Percentiles rank a stretch among this genome's conserved stretches.
Conservation (phyloP, 1,140 invertebrate species). For the Proctacanthus coquilletti region DNA sequence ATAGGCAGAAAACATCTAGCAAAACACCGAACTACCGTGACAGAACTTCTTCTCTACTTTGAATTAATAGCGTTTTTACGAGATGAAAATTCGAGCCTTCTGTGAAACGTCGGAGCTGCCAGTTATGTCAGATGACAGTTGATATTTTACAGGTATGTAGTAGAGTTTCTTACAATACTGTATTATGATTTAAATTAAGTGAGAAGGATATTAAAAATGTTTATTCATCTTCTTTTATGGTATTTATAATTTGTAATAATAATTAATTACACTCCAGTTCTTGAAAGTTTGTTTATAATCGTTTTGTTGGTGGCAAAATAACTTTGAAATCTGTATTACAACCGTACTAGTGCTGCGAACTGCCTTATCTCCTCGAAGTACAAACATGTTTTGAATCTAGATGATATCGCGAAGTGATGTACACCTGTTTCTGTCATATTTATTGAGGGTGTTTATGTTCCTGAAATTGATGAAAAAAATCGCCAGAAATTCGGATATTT, state of each 20-base stretch:
- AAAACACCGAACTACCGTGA: neutral
- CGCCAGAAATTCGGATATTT: no score
- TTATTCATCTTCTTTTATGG: neutral
- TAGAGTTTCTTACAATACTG: no score
- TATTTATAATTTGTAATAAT: neutral
- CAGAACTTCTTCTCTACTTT: no score
- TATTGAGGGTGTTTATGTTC: constrained; percentile 8
- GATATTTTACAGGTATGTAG: no score
- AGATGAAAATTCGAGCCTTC: neutral
- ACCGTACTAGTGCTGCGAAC: no score
- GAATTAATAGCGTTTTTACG: neutral
- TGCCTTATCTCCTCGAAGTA: no score
- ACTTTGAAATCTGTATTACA: neutral
- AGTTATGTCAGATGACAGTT: neutral
- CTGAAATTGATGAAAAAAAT: no score
- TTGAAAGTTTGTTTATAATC: neutral
- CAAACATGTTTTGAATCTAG: no score
- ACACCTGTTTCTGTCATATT: constrained; percentile 9
- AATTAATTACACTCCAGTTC: neutral
- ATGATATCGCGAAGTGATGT: neutral
- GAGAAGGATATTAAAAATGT: no score
- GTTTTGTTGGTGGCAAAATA: constrained; percentile 2
- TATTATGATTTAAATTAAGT: no score
- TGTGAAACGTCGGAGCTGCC: neutral
- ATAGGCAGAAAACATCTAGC: neutral